These are phyloP conservation scores for Himalopsyche phryganea DNA, from an alignment of 1,140 invertebrate species.

Conservation along the genomic window DNA sequence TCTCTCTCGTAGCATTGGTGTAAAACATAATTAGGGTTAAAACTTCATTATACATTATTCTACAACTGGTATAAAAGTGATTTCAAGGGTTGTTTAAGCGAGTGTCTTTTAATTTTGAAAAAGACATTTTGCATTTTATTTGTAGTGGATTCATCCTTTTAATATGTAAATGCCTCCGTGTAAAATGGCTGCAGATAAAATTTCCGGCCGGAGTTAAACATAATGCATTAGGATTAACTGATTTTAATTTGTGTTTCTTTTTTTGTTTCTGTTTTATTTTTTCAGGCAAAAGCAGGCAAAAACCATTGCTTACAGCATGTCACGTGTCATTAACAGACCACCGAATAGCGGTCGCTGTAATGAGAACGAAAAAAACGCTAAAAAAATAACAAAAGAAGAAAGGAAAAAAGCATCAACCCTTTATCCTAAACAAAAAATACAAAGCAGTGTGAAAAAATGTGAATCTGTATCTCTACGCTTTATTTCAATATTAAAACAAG, in stretches of 20 bases:
- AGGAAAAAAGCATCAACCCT: slow-evolving; percentile 20
- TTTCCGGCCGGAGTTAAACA: no score
- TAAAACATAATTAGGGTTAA: no score
- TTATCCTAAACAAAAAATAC: slow-evolving; percentile 17
- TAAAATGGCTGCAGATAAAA: not conserved
- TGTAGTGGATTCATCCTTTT: not conserved
- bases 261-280: not conserved
- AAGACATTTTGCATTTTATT: not conserved
- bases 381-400: slow-evolving; percentile 11
- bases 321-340: slow-evolving; percentile 28
- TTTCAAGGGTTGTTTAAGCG: no score
- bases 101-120: no score
- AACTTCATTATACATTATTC: no score
- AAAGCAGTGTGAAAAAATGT: not conserved
- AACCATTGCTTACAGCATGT: slow-evolving; percentile 23
- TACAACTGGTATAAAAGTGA: no score
- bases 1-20: no score
- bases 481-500: no score
- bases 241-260: not conserved
- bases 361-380: slow-evolving; percentile 14
- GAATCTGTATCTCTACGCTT: no score
- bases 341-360: slow-evolving; percentile 19
- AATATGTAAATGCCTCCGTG: not conserved
- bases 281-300: not conserved
- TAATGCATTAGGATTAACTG: not conserved